Evolutionary conservation across 1,140 invertebrate genomes (phyloP).

Genomic region (Drosophila erecta): DNA sequence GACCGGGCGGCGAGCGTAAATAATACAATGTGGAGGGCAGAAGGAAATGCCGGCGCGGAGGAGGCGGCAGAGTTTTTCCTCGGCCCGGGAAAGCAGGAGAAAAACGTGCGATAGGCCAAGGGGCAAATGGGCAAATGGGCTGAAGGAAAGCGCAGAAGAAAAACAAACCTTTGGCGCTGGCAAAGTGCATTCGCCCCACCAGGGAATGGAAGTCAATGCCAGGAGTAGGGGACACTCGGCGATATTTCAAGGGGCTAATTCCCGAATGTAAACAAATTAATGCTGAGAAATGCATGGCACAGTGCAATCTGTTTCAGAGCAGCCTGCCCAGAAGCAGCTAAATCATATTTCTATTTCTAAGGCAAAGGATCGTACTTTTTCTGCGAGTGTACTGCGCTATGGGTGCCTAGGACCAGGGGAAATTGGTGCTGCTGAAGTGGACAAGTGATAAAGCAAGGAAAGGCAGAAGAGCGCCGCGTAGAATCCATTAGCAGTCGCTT

Average conservation of each 20-base stretch:
- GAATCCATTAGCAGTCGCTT: slow-evolving; percentile 63
- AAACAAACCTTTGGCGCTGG: slow-evolving; percentile 67
- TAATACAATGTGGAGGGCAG: slow-evolving; percentile 39
- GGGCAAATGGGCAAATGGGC: slow-evolving; percentile 26
- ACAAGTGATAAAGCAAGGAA: slow-evolving; percentile 52
- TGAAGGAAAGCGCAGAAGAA: slow-evolving; percentile 44
- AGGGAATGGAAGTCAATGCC: slow-evolving; percentile 26
- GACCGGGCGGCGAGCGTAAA: slow-evolving; percentile 50
- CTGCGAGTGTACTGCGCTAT: slow-evolving; percentile 5
- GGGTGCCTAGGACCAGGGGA: slow-evolving; percentile 22
- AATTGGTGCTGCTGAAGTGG: slow-evolving; percentile 15
- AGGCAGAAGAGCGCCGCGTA: slow-evolving; percentile 45
- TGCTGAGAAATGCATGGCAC: too few relatives aligned
- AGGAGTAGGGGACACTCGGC: slow-evolving; percentile 39
- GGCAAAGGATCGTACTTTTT: not conserved
- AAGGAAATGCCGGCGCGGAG: slow-evolving; percentile 30
- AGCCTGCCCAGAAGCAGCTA: too few relatives aligned
- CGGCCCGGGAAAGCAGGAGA: slow-evolving; percentile 23
- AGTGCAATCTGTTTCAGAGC: too few relatives aligned
- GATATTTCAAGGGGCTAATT: not conserved
- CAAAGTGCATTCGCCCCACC: slow-evolving; percentile 75
- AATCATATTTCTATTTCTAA: too few relatives aligned
- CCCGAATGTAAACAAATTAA: too few relatives aligned
- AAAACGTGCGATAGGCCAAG: slow-evolving; percentile 48
- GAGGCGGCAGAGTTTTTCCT: slow-evolving; percentile 28